phyloP scores from a whole-genome alignment of 2,888 invertebrate species.

The Amphimallon solstitiale region DNA sequence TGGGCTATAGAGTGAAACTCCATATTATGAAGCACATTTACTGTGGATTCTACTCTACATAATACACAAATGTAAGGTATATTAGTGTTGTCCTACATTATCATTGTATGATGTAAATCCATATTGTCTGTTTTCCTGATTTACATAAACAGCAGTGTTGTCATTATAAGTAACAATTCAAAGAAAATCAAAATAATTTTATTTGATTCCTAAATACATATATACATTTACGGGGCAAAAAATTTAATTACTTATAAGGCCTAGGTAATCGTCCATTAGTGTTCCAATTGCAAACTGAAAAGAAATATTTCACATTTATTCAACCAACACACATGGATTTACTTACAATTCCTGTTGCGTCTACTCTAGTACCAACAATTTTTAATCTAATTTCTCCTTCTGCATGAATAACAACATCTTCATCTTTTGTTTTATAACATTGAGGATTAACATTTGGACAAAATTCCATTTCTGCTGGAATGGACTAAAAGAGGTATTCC shows the following conservation, averaged over 20 bases:
- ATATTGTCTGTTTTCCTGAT: too few species aligned
- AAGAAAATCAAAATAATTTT: too few species aligned
- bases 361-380: constrained; percentile 98
- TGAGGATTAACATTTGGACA: constrained; percentile 98
- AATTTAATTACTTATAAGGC: constrained; percentile 68
- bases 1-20: too few species aligned
- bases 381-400: constrained; percentile 98
- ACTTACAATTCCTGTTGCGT: constrained; percentile 98
- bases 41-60: too few species aligned
- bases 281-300: constrained; percentile 97
- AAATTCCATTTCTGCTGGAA: constrained; percentile 99
- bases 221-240: too few species aligned
- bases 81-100: too few species aligned
- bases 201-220: too few species aligned
- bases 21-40: too few species aligned
- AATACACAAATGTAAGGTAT: too few species aligned
- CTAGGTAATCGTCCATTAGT: constrained; percentile 98
- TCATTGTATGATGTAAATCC: too few species aligned
- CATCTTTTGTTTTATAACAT: constrained; percentile 98
- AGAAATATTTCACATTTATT: constrained; percentile 20
- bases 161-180: too few species aligned
- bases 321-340: background rate
- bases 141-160: too few species aligned
- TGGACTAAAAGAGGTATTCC: constrained; percentile 74
- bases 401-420: constrained; percentile 96